Percentiles rank a stretch among this genome's conserved stretches.
Conservation (phyloP, 2,113 vertebrate species). For the Nymphicus hollandicus region DNA sequence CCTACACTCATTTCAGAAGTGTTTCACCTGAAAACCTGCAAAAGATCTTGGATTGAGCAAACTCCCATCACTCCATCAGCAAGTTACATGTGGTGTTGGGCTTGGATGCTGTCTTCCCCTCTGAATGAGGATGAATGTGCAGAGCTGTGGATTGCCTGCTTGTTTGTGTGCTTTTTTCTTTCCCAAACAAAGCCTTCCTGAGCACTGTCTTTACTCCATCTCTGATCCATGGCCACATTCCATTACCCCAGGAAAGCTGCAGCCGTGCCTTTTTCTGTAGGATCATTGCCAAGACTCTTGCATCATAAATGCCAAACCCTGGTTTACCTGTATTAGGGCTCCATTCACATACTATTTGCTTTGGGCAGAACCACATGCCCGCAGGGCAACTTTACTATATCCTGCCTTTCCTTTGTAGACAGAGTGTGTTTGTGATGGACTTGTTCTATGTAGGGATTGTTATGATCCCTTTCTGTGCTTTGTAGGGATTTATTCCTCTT, state of each 20-base stretch:
- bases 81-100: rapidly evolving
- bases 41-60: not conserved
- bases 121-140: rapidly evolving
- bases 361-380: not conserved
- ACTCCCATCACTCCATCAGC: not conserved
- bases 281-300: not conserved
- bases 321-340: not conserved
- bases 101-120: not conserved
- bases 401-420: not conserved
- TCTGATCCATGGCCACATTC: rapidly evolving
- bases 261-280: not conserved
- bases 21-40: not conserved
- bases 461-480: not conserved
- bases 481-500: not conserved
- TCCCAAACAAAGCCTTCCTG: not conserved
- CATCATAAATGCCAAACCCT: not conserved
- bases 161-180: not conserved
- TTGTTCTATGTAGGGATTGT: too few species aligned
- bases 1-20: not conserved
- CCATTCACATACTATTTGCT: not conserved
- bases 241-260: not conserved
- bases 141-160: not conserved
- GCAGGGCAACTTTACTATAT: not conserved
- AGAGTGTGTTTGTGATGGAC: rapidly evolving
- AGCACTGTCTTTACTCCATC: not conserved